These are phyloP conservation scores for Heterodera filipjevi DNA, from an alignment of 2,888 invertebrate species.

Conservation along the genomic window DNA sequence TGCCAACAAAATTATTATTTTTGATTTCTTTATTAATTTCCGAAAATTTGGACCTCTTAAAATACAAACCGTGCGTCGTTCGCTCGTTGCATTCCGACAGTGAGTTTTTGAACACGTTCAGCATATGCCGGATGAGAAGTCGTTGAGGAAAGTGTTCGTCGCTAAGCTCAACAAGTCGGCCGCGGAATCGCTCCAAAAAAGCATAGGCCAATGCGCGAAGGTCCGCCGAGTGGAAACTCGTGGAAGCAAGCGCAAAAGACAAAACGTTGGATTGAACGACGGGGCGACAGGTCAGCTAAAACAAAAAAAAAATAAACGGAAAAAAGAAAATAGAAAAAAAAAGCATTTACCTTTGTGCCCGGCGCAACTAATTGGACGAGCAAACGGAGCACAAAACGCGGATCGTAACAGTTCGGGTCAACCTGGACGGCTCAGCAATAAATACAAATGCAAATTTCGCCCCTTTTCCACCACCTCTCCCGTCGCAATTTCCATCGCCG, in stretches of 20 bases:
- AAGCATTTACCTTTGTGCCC: constrained; percentile 48
- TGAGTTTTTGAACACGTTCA: constrained; percentile 53
- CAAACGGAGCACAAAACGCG: constrained; percentile 46
- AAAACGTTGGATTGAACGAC: constrained; percentile 52
- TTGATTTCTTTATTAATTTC: not conserved
- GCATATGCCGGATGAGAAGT: constrained; percentile 44
- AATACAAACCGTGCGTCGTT: constrained; percentile 47
- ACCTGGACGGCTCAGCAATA: not conserved
- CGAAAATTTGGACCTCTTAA: not conserved
- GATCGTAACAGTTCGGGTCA: constrained; percentile 33
- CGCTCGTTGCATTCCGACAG: constrained; percentile 43
- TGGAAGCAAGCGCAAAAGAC: constrained; percentile 50
- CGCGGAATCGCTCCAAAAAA: constrained; percentile 47
- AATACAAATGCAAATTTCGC: not conserved
- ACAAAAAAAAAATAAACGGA: constrained; percentile 9
- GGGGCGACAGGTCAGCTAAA: constrained; percentile 47
- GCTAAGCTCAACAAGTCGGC: constrained; percentile 45
- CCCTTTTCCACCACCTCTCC: not conserved
- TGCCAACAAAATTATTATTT: constrained; percentile 1
- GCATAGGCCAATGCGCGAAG: constrained; percentile 48
- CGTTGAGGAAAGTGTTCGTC: constrained; percentile 52
- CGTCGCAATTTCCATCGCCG: not conserved
- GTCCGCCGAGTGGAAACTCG: constrained; percentile 41
- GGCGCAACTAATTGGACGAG: constrained; percentile 46
- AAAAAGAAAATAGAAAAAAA: too few relatives aligned